Evolutionary conservation across 2,888 invertebrate genomes (phyloP).

Genomic region (Punctoribates punctum): DNA sequence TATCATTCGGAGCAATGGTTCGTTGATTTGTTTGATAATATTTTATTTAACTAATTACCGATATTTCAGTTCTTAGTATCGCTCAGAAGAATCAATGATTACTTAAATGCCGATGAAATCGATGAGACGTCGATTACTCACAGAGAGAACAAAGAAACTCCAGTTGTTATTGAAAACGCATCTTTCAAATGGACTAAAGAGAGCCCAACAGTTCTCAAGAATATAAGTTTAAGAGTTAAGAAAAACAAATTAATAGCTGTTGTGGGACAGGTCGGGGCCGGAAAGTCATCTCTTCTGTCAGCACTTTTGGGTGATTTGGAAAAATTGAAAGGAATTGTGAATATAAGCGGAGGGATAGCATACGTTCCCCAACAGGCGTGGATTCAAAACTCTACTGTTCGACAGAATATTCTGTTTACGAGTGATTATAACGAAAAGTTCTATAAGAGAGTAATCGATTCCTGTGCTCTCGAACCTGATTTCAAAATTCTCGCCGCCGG

Average conservation of each 20-base stretch:
- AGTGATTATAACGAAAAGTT: conserved; percentile 50
- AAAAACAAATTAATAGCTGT: conserved; percentile 46
- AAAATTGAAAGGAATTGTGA: conserved; percentile 45
- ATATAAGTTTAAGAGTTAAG: conserved; percentile 44
- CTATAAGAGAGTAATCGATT: conserved; percentile 54
- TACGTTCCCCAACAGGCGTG: conserved; percentile 44
- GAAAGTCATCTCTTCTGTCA: conserved; percentile 48
- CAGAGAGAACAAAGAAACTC: conserved; percentile 32
- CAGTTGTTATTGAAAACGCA: conserved; percentile 67
- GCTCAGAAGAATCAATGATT: conserved; percentile 64
- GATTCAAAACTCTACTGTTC: conserved; percentile 55
- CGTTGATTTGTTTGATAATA: neutral
- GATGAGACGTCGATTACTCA: conserved; percentile 45
- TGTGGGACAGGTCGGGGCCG: conserved; percentile 48
- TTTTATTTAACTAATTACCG: conserved; percentile 15
- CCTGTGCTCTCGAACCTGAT: conserved; percentile 57
- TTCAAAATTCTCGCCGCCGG: conserved; percentile 56
- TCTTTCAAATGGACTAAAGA: conserved; percentile 77
- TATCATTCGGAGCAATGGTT: conserved; percentile 40
- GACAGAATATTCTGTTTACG: conserved; percentile 57
- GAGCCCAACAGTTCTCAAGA: conserved; percentile 2
- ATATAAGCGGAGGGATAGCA: conserved; percentile 33
- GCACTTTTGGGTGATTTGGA: conserved; percentile 49
- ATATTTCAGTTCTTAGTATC: conserved; percentile 42
- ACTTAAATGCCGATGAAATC: conserved; percentile 47